phyloP scores from a whole-genome alignment of 2,888 invertebrate species.

The Pseudanteris insignis region DNA sequence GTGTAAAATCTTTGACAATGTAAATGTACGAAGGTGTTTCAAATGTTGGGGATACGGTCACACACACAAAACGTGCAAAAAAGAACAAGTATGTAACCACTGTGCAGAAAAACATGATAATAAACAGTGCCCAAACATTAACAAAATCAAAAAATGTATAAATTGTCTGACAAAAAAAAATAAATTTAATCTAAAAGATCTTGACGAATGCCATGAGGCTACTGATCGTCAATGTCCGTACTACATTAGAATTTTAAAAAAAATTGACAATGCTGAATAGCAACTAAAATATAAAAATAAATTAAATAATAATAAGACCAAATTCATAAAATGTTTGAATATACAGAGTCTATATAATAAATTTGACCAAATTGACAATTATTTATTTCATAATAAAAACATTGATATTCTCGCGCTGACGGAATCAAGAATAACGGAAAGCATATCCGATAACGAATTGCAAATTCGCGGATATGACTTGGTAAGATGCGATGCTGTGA shows the following conservation, averaged over 20 bases:
- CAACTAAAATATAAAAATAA: slow-evolving; percentile 7
- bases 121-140: slow-evolving; percentile 3
- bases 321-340: slow-evolving; percentile 6
- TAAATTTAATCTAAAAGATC: slow-evolving; percentile 21
- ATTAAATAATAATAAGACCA: slow-evolving; percentile 1
- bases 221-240: slow-evolving; percentile 17
- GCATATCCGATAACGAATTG: slow-evolving; percentile 3
- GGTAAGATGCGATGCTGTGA: slow-evolving; percentile 11
- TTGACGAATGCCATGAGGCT: slow-evolving; percentile 14
- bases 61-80: slow-evolving; percentile 11
- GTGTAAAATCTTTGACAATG: slow-evolving; percentile 3
- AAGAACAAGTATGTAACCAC: slow-evolving; percentile 9
- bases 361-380: slow-evolving; percentile 25
- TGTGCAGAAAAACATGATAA: slow-evolving; percentile 15
- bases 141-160: slow-evolving; percentile 8
- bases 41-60: slow-evolving; percentile 7
- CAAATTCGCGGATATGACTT: slow-evolving; percentile 4
- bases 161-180: slow-evolving; percentile 20
- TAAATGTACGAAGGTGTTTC: slow-evolving; percentile 6
- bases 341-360: slow-evolving; percentile 21
- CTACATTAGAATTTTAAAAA: slow-evolving; percentile 16
- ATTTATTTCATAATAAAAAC: slow-evolving; percentile 10
- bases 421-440: slow-evolving; percentile 8
- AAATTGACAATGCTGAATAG: slow-evolving; percentile 19
- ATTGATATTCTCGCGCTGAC: slow-evolving; percentile 15